These are phyloP conservation scores for Cydia splendana DNA, from an alignment of 1,140 invertebrate genomes.

Conservation along the genomic window DNA sequence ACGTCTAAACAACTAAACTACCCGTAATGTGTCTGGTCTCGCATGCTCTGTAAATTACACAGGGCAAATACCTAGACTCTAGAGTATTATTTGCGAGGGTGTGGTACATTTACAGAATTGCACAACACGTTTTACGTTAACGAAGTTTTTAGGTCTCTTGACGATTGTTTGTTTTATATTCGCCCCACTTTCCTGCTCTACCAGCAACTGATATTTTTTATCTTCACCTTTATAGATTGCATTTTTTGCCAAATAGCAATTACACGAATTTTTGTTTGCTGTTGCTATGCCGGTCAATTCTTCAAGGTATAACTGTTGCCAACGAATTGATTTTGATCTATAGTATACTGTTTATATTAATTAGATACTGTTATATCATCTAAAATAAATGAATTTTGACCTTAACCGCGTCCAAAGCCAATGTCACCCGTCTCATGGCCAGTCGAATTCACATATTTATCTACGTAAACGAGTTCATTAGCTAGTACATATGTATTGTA, in stretches of 20 bases:
- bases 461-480: constrained; percentile 24
- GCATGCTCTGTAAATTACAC: neutral
- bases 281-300: neutral
- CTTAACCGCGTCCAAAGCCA: neutral
- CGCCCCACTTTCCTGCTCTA: neutral
- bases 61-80: constrained; percentile 15
- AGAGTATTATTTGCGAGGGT: constrained; percentile 9
- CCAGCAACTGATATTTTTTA: neutral
- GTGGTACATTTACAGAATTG: constrained; percentile 1
- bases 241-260: neutral
- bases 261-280: neutral
- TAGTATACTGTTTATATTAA: neutral
- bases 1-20: constrained; percentile 15
- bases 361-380: neutral
- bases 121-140: constrained; percentile 3
- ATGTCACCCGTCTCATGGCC: constrained; percentile 30
- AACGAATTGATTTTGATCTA: neutral
- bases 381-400: neutral
- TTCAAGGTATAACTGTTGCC: neutral
- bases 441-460: constrained; percentile 22
- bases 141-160: constrained; percentile 4
- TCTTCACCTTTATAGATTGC: neutral
- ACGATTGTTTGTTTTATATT: neutral
- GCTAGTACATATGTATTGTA: neutral
- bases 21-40: constrained; percentile 9